phyloP scores from a whole-genome alignment of 2,888 invertebrate genomes.

The Chamaedrilus cognettii region DNA sequence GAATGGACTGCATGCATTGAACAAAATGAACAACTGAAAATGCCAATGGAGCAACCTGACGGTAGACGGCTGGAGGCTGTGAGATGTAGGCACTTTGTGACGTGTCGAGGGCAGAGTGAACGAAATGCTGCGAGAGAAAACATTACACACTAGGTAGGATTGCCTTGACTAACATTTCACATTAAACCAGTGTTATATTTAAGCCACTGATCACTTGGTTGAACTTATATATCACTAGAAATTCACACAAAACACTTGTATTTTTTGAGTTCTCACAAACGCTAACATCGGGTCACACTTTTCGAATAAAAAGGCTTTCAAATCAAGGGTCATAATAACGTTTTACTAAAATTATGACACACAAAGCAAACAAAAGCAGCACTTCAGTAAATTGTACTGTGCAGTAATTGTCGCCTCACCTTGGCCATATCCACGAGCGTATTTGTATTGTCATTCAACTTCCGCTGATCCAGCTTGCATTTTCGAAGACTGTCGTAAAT shows the following conservation, averaged over 20 bases:
- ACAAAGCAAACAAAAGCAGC: too few relatives aligned
- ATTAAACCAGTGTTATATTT: background rate
- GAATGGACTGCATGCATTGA: too few relatives aligned
- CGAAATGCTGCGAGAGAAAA: constrained; percentile 18
- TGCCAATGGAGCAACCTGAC: constrained; percentile 14
- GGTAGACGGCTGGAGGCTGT: constrained; percentile 25
- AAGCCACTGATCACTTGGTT: background rate
- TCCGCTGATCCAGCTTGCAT: constrained; percentile 99
- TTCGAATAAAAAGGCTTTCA: too few relatives aligned
- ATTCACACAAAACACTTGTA: background rate
- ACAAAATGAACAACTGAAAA: too few relatives aligned
- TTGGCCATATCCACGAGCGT: constrained; percentile 99
- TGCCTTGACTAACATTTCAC: too few relatives aligned
- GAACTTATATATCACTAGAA: too few relatives aligned
- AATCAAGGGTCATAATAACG: too few relatives aligned
- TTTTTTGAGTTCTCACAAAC: too few relatives aligned
- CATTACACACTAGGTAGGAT: background rate
- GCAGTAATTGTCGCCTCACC: too few relatives aligned
- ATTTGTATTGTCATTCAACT: constrained; percentile 98
- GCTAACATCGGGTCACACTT: too few relatives aligned
- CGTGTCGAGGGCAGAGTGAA: constrained; percentile 25
- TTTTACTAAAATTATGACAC: too few relatives aligned
- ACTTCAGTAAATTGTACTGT: too few relatives aligned
- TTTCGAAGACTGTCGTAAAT: constrained; percentile 94
- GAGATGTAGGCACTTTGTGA: constrained; percentile 26